Percentiles rank a stretch among this genome's conserved stretches.
phyloP scores from a whole-genome alignment of 2,797 vertebrate species.

The Sparus aurata region DNA sequence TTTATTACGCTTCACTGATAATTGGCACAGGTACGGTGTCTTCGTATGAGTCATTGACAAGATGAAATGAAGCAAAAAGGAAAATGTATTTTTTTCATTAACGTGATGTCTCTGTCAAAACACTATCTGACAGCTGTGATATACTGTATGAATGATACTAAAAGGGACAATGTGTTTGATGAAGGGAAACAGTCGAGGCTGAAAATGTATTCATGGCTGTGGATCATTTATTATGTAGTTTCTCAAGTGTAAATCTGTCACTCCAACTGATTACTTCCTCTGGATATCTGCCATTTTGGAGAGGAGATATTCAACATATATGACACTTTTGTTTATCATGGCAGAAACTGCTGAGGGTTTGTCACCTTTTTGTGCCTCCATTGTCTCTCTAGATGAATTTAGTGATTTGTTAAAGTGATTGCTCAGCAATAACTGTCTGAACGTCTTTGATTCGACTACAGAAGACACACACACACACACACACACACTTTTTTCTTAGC shows the following conservation, averaged over 20 bases:
- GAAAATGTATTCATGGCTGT: conserved; percentile 29
- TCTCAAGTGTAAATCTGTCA: conserved; percentile 5
- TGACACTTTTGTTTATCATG: neutral
- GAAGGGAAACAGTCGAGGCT: neutral
- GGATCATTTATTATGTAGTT: conserved; percentile 29
- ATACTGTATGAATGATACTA: conserved; percentile 17
- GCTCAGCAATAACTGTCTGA: conserved; percentile 16
- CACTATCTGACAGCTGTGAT: conserved; percentile 51
- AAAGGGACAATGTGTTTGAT: neutral
- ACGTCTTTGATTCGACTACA: conserved; percentile 1
- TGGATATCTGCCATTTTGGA: conserved; percentile 5
- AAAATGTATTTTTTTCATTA: conserved; percentile 56
- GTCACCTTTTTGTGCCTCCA: neutral
- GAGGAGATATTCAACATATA: conserved; percentile 21
- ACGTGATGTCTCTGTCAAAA: conserved; percentile 46
- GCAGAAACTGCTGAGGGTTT: neutral
- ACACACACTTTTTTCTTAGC: conserved; percentile 2
- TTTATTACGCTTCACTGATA: conserved; percentile 9
- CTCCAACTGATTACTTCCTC: neutral
- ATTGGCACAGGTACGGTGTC: conserved; percentile 14
- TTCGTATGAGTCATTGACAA: conserved; percentile 42
- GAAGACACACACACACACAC: conserved; percentile 9
- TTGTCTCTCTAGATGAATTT: neutral
- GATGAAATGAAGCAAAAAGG: conserved; percentile 33
- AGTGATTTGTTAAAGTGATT: conserved; percentile 21